A percentile compares a stretch with the other conserved stretches of the same genome.
Evolutionary conservation across 2,888 invertebrate species (phyloP).

Genomic region (Gymnocheta viridis): DNA sequence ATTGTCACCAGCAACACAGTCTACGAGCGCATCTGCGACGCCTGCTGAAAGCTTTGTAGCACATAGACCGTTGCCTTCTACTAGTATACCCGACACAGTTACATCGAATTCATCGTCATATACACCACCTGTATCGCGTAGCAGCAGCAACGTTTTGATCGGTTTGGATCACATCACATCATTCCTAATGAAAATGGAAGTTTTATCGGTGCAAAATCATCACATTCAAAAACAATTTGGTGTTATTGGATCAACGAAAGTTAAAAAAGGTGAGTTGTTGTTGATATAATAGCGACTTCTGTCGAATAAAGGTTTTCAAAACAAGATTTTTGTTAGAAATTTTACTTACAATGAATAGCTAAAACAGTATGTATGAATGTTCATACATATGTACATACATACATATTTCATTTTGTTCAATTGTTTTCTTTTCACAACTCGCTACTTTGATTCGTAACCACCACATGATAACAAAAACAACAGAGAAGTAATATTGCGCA

Average conservation of each 20-base stretch:
- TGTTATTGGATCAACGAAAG: conserved; percentile 83
- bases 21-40: conserved; percentile 26
- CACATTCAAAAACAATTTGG: conserved; percentile 88
- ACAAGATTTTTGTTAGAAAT: no score
- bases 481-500: no score
- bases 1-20: conserved; percentile 10
- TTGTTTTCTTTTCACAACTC: no score
- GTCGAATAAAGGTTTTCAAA: no score
- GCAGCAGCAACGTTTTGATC: conserved; percentile 71
- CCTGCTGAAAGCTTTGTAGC: conserved; percentile 1
- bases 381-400: no score
- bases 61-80: not conserved
- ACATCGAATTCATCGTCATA: conserved; percentile 46
- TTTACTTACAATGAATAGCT: no score
- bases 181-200: conserved; percentile 87
- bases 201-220: conserved; percentile 89
- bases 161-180: conserved; percentile 79
- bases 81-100: not conserved
- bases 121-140: conserved; percentile 48
- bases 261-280: conserved; percentile 81
- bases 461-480: no score
- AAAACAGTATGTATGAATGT: no score
- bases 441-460: no score
- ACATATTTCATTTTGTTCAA: no score
- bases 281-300: not conserved